Evolutionary conservation across 2,797 vertebrate species (phyloP), one percentile per base, ranked within the genome.

Genomic region (Coluber constrictor): DNA sequence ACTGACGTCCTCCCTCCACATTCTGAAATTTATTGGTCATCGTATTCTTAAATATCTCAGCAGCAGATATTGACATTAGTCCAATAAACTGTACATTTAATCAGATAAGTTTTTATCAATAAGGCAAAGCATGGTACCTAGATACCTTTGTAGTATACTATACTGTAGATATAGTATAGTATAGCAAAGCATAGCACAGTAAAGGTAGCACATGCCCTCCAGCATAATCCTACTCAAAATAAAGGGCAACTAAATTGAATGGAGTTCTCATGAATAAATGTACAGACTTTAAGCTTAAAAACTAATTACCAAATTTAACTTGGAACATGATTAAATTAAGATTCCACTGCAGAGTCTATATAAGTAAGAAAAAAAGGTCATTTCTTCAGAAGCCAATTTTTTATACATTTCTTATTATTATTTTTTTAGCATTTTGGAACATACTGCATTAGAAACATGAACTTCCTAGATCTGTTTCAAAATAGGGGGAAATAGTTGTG

Each of bases 11-110:
- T 89, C 55, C 18, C 51, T 88, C 29, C 56, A 94, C 86, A 91
- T 94, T 90, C 91, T 2, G 0, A 74, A 92, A 91, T 94, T 95
- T 88, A 91, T n/a, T 89, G 47, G 56, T 95, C 88, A 55, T 94
- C 60, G 86, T 87, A 95, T 95, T 87, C 54, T 13, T 89, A 94
- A 87, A 57, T 2, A 18, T 89, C 47, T 37, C 91, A 79, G 93
- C 55, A 86, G 88, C 74, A 87, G 60, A 92, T 89, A 89, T 88
- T 91, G 57, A 54, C 88, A 47, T 59, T 27, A 86, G 37, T 55
- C 27, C 10, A 47, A 10, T 27, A 74, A 90, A 91, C 66, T 57
- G 43, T 70, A 87, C 92, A 93, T 94, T 79, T 9, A 93, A 91
- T 86, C 66, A 61, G 15, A 27, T 29, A 59, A 20, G 0, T 20